Evolutionary conservation across 53 echinoderm and acorn worm species (phyloP), one percentile per base, ranked within the genome.

Genomic region (Holothuria scabra): DNA sequence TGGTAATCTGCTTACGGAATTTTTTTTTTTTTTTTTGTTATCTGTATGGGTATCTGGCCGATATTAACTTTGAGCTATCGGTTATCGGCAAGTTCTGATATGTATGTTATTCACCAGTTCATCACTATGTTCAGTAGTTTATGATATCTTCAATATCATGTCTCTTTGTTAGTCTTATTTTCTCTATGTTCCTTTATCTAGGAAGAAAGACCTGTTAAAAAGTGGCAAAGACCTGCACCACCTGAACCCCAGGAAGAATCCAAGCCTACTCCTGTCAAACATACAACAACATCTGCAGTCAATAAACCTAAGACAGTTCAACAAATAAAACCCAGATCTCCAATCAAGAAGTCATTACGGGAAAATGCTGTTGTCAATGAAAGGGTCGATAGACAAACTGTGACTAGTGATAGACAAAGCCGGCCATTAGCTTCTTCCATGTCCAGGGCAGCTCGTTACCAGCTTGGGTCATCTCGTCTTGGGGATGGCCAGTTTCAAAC

Each of bases 201-300:
- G 82, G 82, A 64, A 9, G 82, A 61, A 23, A 64, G 7, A 81
- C 82, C 82, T 61, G 82, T 64, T 3, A 64, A 64, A 16, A 81
- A 64, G 46, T 81, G 82, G 82, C 34, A 81, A 29, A 61, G 82
- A 14, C 82, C 82, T n/a, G 60, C 86, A 18, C 66, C 62, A 41
- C 60, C 70, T 48, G 69, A 74, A n/a, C 86, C 78, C n/a, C n/a
- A 75, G 60, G 86, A 85, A 49, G 61, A 75, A 76, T 52, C 75
- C 26, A 48, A 9, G 31, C 60, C 57, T 19, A 56, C 57, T 19
- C 72, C 72, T 21, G 21, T 71, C 18, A 60, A 70, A 59, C 56
- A 60, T 34, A 52, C 52, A 52, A 18, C 52, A 52, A 16, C 52
- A 52, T 52, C 52, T 16, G 60, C 71, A 52, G 44, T 24, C 8